Conservation (phyloP, 30 jellyfish, hydroid and myxozoan genomes). For the Catostylus mosaicus region DNA sequence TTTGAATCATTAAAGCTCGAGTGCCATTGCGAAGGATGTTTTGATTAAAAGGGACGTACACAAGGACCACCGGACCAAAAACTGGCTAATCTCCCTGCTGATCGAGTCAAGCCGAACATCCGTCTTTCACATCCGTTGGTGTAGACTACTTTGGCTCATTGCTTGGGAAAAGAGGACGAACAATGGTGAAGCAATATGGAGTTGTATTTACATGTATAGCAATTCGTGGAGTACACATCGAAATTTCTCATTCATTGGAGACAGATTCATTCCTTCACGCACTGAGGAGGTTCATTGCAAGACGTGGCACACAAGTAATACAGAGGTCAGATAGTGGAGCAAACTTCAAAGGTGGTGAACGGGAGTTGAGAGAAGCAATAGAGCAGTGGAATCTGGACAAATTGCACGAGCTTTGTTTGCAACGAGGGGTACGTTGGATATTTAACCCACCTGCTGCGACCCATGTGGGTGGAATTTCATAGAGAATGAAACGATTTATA, state of each 20-base stretch:
- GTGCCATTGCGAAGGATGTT: conserved; percentile 27
- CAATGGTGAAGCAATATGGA: conserved; percentile 31
- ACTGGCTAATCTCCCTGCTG: conserved; percentile 53
- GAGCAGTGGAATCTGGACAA: conserved; percentile 22
- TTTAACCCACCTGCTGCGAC: conserved; percentile 21
- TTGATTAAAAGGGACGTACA: conserved; percentile 14
- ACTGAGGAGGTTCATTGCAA: conserved; percentile 52
- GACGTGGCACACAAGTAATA: conserved; percentile 45
- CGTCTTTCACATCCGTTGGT: conserved; percentile 35
- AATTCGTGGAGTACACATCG: conserved; percentile 34
- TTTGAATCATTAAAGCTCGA: conserved; percentile 41
- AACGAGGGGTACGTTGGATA: conserved; percentile 13
- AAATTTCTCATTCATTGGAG: conserved; percentile 8
- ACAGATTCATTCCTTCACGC: conserved; percentile 40
- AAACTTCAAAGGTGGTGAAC: conserved; percentile 52
- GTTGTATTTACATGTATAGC: conserved; percentile 23
- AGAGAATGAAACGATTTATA: no score
- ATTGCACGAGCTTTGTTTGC: conserved; percentile 1
- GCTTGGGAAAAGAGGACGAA: no score
- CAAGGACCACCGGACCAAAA: conserved; percentile 22
- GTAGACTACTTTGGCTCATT: neutral
- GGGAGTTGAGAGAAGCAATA: conserved; percentile 43
- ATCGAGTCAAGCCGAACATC: conserved; percentile 38
- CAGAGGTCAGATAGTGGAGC: conserved; percentile 46
- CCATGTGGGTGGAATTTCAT: conserved; percentile 7